These are phyloP conservation scores for Petrolisthes manimaculis DNA, from an alignment of 2,888 invertebrate species.

Conservation along the genomic window DNA sequence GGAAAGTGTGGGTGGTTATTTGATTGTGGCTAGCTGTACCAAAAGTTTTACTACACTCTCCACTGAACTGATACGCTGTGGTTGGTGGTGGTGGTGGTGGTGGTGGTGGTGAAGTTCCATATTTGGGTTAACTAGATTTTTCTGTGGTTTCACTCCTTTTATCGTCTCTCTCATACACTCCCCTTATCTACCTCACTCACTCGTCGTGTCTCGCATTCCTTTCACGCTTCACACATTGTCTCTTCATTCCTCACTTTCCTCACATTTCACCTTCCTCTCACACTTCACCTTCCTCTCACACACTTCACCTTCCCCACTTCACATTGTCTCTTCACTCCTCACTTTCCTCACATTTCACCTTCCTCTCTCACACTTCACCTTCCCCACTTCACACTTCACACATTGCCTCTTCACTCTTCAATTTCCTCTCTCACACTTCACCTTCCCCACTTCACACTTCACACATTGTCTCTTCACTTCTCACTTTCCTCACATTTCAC, in stretches of 20 bases:
- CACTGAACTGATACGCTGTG: too few relatives aligned
- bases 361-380: not conserved
- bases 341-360: not conserved
- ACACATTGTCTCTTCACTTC: not conserved
- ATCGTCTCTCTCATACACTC: not conserved
- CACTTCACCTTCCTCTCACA: not conserved
- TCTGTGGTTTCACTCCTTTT: too few relatives aligned
- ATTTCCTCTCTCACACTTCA: not conserved
- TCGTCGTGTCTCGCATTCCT: not conserved
- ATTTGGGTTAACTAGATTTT: too few relatives aligned
- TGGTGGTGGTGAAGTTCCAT: too few relatives aligned
- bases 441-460: not conserved
- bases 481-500: not conserved
- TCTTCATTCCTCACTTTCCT: not conserved
- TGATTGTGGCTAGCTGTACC: too few relatives aligned
- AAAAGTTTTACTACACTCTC: too few relatives aligned
- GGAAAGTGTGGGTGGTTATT: too few relatives aligned
- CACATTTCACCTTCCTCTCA: not conserved
- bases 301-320: not conserved
- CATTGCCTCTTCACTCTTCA: not conserved
- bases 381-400: not conserved
- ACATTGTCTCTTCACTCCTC: not conserved
- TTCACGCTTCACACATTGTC: not conserved
- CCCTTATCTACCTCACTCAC: not conserved
- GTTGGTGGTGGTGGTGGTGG: too few relatives aligned